A percentile compares a stretch with the other conserved stretches of the same genome.
Conservation (phyloP, 2,888 invertebrate genomes). For the Zaprionus lineosus region DNA sequence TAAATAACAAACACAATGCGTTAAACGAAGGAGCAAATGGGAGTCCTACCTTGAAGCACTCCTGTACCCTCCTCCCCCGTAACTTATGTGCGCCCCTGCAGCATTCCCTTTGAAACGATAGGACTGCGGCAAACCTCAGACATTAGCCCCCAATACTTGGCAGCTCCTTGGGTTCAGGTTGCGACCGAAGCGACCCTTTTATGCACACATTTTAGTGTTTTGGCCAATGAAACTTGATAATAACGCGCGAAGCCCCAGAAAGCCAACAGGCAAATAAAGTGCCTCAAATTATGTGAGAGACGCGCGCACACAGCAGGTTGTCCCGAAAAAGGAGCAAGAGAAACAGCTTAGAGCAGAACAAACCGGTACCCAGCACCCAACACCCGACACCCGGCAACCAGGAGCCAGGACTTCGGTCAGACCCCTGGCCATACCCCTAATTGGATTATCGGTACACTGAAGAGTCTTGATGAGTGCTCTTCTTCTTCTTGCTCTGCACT, state of each 20-base stretch:
- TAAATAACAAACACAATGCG: conserved; percentile 51
- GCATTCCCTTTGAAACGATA: no score
- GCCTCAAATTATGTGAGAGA: conserved; percentile 64
- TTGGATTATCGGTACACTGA: conserved; percentile 70
- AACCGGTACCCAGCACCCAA: conserved; percentile 28
- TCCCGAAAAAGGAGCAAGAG: conserved; percentile 1
- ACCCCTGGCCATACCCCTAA: conserved; percentile 53
- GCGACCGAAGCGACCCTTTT: conserved; percentile 57
- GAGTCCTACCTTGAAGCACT: conserved; percentile 18
- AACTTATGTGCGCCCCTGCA: neutral
- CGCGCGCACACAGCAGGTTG: conserved; percentile 25
- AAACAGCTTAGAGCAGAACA: neutral
- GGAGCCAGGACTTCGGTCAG: no score
- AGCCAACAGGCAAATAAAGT: conserved; percentile 61
- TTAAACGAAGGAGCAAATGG: conserved; percentile 52
- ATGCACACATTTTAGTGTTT: conserved; percentile 54
- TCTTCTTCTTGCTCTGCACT: conserved; percentile 54
- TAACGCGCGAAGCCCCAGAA: conserved; percentile 50
- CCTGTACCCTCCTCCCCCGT: neutral
- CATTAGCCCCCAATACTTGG: conserved; percentile 36
- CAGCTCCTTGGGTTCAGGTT: conserved; percentile 45
- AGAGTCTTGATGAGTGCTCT: conserved; percentile 66
- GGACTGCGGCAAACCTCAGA: conserved; percentile 37
- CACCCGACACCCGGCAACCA: neutral
- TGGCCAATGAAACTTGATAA: conserved; percentile 72